Evolutionary conservation across 2,888 invertebrate species (phyloP), one percentile per base, ranked within the genome.

Genomic region (Cenopis cana): DNA sequence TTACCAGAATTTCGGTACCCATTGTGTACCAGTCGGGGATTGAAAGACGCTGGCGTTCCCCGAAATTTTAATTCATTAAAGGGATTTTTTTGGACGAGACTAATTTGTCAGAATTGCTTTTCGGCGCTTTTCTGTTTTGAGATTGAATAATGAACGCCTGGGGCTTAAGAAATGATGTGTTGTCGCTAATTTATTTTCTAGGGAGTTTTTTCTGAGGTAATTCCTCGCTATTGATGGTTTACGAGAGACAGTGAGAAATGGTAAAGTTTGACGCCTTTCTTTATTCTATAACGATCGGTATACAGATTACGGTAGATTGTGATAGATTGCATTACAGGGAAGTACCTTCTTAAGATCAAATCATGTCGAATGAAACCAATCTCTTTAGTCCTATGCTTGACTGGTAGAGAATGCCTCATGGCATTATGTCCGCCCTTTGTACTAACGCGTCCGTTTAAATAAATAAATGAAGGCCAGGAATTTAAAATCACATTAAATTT

Each of bases 41-140:
- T 71, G 49, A 71, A 67, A 71, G 56, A 66, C 65, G 36, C 10
- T 8, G 46, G 46, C 46, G n/a, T 46, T 5, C 33, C 38, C 29
- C 50, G 50, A 67, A 67, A 56, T 50, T 61, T 71, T 71, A 71
- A 71, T 71, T 71, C 61, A 67, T 71, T 67, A 71, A 50, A 38
- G 61, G 67, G 57, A 3, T 24, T 59, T 71, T 65, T 71, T 61
- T 55, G 36, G 60, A 46, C 20, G 70, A 66, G 67, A 71, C 66
- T 67, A 71, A 71, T 71, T 71, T 71, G 71, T 71, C 66, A 56
- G 71, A 66, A 71, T 67, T 67, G 71, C 70, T 66, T 71, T 67
- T 29, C 54, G 50, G 55, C 29, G 64, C 50, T 46, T 59, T 60
- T 66, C 54, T 66, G 66, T 60, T 70, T 70, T 17, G 17, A n/a